Conservation (phyloP, 2,888 invertebrate species). For the Drosophila tripunctata region DNA sequence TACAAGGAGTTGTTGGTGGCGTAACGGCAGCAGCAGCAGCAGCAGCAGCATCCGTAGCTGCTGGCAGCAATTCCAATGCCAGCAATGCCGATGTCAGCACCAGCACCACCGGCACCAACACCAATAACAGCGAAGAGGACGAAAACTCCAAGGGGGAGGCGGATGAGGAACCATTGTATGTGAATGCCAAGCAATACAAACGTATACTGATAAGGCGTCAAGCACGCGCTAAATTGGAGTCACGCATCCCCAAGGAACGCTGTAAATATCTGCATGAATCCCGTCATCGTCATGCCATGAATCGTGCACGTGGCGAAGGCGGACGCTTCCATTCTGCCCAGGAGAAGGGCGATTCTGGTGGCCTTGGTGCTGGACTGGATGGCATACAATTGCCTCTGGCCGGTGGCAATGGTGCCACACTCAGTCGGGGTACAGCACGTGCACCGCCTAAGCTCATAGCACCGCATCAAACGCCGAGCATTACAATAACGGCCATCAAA, state of each 20-base stretch:
- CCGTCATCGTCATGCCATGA: constrained; percentile 98
- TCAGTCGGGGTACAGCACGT: constrained; percentile 63
- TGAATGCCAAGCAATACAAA: constrained; percentile 99
- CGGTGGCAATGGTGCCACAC: constrained; percentile 59
- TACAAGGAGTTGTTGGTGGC: constrained; percentile 15
- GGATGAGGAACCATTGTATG: constrained; percentile 98
- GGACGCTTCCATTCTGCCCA: constrained; percentile 94
- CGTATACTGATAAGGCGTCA: constrained; percentile 97
- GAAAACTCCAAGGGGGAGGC: constrained; percentile 79
- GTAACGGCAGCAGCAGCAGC: background rate
- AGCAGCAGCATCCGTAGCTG: too few relatives aligned
- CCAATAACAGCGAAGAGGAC: constrained; percentile 74
- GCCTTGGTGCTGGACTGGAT: constrained; percentile 37
- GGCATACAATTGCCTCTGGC: constrained; percentile 51
- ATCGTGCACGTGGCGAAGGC: constrained; percentile 97
- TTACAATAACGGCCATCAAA: constrained; percentile 84
- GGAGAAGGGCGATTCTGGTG: constrained; percentile 68
- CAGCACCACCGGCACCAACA: constrained; percentile 66
- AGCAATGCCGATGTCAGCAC: constrained; percentile 60
- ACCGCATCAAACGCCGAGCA: constrained; percentile 82
- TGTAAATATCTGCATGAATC: constrained; percentile 99
- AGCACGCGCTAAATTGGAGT: constrained; percentile 97
- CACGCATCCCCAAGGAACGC: constrained; percentile 98
- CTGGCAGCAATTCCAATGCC: constrained; percentile 24
- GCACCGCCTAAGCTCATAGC: constrained; percentile 83